Percentiles rank a stretch among this genome's conserved stretches.
Evolutionary conservation across 2,113 vertebrate species (phyloP).

Genomic region (Thryonomys swinderianus): DNA sequence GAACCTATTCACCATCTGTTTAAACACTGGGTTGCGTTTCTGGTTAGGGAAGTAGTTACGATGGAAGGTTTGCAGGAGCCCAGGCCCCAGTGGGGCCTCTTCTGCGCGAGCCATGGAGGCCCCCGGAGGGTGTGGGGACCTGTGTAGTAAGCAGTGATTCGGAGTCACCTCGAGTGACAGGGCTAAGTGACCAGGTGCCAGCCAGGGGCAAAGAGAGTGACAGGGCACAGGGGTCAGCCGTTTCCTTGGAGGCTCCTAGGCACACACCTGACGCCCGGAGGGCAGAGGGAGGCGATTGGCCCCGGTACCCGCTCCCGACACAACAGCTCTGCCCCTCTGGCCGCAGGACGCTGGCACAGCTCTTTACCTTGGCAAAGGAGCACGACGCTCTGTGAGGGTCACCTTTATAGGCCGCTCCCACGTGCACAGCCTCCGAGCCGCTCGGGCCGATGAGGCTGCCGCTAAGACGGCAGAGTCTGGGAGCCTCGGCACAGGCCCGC

Average conservation of each 20-base stretch:
- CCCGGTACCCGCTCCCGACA: not conserved
- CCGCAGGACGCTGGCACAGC: not conserved
- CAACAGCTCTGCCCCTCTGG: not conserved
- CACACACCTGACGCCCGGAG: not conserved
- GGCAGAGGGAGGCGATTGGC: not conserved
- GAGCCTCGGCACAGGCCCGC: not conserved
- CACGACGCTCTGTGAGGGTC: not conserved
- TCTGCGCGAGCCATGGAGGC: not conserved
- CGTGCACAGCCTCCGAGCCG: not conserved
- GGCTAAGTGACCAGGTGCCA: not conserved
- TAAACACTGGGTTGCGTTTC: constrained; percentile 12
- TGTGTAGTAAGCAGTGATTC: not conserved
- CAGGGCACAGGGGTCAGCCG: not conserved
- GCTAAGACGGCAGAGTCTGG: not conserved
- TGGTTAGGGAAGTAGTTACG: not conserved
- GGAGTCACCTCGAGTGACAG: not conserved
- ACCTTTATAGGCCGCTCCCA: not conserved
- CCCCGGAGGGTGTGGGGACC: not conserved
- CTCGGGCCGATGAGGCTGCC: not conserved
- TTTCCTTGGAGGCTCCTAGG: not conserved
- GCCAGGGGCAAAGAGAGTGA: no score
- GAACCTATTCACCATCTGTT: constrained; percentile 9
- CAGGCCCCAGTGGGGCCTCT: not conserved
- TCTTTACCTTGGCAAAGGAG: not conserved
- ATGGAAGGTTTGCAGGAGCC: not conserved